These are phyloP conservation scores for Leucophora obtusa DNA, from an alignment of 2,888 invertebrate genomes.

Conservation along the genomic window DNA sequence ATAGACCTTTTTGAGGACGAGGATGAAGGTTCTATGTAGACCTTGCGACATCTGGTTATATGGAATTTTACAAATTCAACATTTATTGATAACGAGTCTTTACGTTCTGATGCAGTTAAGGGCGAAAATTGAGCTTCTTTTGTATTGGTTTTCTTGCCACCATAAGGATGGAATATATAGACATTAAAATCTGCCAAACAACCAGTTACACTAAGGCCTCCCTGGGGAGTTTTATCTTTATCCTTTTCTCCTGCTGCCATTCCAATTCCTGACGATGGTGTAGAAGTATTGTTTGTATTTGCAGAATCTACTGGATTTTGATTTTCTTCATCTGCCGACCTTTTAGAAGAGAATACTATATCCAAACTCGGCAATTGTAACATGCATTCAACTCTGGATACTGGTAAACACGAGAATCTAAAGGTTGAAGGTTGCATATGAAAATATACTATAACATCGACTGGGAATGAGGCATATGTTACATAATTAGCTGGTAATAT, in stretches of 20 bases:
- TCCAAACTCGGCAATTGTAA: constrained; percentile 97
- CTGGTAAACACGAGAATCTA: constrained; percentile 96
- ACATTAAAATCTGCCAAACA: constrained; percentile 98
- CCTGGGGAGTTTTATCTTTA: constrained; percentile 75
- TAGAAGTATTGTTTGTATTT: constrained; percentile 7
- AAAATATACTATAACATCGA: constrained; percentile 98
- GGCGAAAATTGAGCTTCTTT: constrained; percentile 93
- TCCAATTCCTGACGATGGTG: constrained; percentile 47
- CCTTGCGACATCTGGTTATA: constrained; percentile 92
- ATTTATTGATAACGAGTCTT: constrained; percentile 96
- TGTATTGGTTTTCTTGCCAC: constrained; percentile 88
- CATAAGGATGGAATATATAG: constrained; percentile 99
- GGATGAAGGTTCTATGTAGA: constrained; percentile 84
- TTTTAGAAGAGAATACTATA: constrained; percentile 96
- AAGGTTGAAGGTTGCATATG: constrained; percentile 98
- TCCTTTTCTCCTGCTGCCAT: constrained; percentile 66
- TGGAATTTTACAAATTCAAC: constrained; percentile 98
- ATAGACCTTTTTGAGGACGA: constrained; percentile 77
- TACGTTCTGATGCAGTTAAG: constrained; percentile 91
- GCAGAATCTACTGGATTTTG: constrained; percentile 61
- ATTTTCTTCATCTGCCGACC: constrained; percentile 85
- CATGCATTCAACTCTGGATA: constrained; percentile 96
- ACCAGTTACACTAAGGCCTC: constrained; percentile 91
- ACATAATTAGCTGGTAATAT: constrained; percentile 86
- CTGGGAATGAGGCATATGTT: constrained; percentile 96